Evolutionary conservation across 2,797 vertebrate species (phyloP), one percentile per base, ranked within the genome.

Genomic region (Gorsachius magnificus): DNA sequence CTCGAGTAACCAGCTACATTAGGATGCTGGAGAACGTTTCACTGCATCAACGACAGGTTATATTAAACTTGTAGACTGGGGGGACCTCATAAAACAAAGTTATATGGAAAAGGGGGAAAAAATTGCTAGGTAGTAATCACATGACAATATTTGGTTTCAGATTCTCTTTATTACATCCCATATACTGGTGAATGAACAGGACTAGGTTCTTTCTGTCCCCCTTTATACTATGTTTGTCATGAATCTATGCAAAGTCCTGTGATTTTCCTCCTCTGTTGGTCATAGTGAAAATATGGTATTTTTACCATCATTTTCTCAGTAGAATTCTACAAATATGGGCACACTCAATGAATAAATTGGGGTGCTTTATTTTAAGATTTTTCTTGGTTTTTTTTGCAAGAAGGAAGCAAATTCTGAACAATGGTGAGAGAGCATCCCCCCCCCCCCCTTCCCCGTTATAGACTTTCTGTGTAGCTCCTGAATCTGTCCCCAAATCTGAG

Each of bases 371-470:
- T 46, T 50, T n/a, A 69, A 0, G 7, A 41, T 11, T 75, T 83
- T 83, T 35, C 10, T 13, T 25, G 16, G 18, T 45, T 36, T 60
- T 22, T 19, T 36, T 74, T 69, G 18, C 11, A 5, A 79, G 83
- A 92, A 85, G 36, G 26, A 76, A 61, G 24, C 3, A 45, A 88
- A 70, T 50, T 69, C 31, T 74, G n/a, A 56, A 21, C 31, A 58
- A 60, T 2, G 7, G 53, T 63, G n/a, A 56, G 12, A 68, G 19
- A 41, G 1, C 9, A 51, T 17, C 41, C 11, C 6, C 3, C 1
- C 13, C 20, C 26, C 11, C 6, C 3, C 1, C 14, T 17, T n/a
- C n/a, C n/a, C n/a, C 56, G 61, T 65, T 35, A 51, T 1, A 1
- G 16, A 33, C 28, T 78, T 56, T 31, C 24, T 33, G 8, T 35